Base-by-base conservation (phyloP, 2,888 invertebrate genomes). In the Ditula angustiorana region DNA sequence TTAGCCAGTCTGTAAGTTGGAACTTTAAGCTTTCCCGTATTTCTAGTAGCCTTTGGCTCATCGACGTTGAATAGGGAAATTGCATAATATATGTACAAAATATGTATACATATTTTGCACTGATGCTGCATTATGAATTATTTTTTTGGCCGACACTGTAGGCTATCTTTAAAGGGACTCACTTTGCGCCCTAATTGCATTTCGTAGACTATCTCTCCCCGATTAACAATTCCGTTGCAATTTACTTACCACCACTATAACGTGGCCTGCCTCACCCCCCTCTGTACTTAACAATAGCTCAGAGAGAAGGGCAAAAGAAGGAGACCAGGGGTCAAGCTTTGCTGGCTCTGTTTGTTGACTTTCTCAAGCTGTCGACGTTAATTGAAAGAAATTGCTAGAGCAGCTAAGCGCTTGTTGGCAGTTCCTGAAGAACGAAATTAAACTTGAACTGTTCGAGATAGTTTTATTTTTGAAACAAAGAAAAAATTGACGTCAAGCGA, bases 161-260 rank as follows among this genome's bases (percentile, higher is more conserved):
- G 19, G 28, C 3, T 35, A 46, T 58, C 24, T 64, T 28, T 5
- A 46, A 64, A 62, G 57, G 41, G n/a, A 37, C 56, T 41, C 63
- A 62, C 61, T 62, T 33, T 41, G 26, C 52, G 21, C 53, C 46
- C 63, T 64, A 58, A 64, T 64, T 64, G 63, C 63, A 64, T 64
- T 64, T 64, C 58, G 46, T 41, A 58, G 58, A 64, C 63, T 58
- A 64, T 64, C 63, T 64, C 63, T 58, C 58, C 58, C 16, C 58
- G 58, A 64, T 64, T 64, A 64, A 64, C 63, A 64, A 64, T 64
- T 64, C 58, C 58, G 52, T 28, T 64, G 63, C 63, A 64, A 64
- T 64, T 58, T 58, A 19, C 52, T 46, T 11, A 24, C 26, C 13
- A 21, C 63, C 63, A 64, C 11, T 35, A 1, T 28, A 35, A 2